Conservation (phyloP, 2,888 invertebrate species). For the Exephanes ischioxanthus region DNA sequence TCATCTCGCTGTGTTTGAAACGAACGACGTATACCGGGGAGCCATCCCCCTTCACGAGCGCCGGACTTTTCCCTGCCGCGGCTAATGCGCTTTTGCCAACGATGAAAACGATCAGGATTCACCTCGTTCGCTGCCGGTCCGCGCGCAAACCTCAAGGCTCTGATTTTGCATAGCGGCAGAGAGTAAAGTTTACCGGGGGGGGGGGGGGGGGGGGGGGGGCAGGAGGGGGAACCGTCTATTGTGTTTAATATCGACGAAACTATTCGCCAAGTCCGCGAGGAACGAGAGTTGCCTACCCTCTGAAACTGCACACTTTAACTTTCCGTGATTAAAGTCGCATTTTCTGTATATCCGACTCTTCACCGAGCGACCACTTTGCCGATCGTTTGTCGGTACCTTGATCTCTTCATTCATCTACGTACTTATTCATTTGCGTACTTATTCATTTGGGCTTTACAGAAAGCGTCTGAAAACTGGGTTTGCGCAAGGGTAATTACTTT, state of each 20-base stretch:
- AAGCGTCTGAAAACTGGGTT: not conserved
- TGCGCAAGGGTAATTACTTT: not conserved
- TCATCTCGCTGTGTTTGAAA: slow-evolving; percentile 34
- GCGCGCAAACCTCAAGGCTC: slow-evolving; percentile 21
- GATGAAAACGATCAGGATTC: slow-evolving; percentile 45
- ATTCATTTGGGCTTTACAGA: too few relatives aligned
- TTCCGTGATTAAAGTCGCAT: not conserved
- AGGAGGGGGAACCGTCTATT: not conserved
- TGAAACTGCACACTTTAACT: not conserved
- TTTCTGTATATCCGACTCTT: not conserved
- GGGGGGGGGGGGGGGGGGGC: too few relatives aligned
- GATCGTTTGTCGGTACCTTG: slow-evolving; percentile 6
- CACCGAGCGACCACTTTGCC: not conserved
- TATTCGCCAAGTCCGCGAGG: not conserved
- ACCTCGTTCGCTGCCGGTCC: slow-evolving; percentile 11
- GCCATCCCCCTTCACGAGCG: not conserved
- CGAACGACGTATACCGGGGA: slow-evolving; percentile 12
- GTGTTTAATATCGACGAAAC: not conserved
- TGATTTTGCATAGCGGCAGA: slow-evolving; percentile 33
- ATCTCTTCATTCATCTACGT: not conserved
- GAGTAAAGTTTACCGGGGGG: not conserved
- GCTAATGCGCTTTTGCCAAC: slow-evolving; percentile 35
- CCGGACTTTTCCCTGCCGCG: slow-evolving; percentile 3
- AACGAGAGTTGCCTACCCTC: not conserved
- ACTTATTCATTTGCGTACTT: not conserved